These are phyloP conservation scores for Anorthoa munda DNA, from an alignment of 2,888 invertebrate genomes.

Conservation along the genomic window DNA sequence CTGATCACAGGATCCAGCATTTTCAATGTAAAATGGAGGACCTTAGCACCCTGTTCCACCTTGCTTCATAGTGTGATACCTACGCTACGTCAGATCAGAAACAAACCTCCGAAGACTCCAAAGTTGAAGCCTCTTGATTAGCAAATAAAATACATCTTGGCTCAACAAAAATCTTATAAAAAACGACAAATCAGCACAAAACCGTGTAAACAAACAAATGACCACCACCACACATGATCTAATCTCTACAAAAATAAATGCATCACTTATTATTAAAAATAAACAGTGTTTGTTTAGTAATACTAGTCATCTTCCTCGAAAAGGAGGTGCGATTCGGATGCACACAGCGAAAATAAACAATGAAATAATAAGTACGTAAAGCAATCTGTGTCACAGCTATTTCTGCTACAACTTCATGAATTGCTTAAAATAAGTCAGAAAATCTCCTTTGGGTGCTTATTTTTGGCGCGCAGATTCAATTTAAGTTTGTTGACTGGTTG, in stretches of 20 bases:
- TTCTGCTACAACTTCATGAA: slow-evolving; percentile 36
- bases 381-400: slow-evolving; percentile 57
- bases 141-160: neutral
- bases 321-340: slow-evolving; percentile 34
- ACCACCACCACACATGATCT: slow-evolving; percentile 33
- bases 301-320: slow-evolving; percentile 31
- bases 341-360: slow-evolving; percentile 54
- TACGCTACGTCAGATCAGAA: neutral
- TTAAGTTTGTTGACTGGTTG: slow-evolving; percentile 12
- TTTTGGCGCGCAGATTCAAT: slow-evolving; percentile 30
- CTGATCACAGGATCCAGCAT: neutral
- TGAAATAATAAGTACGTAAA: slow-evolving; percentile 37
- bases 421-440: slow-evolving; percentile 35
- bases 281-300: slow-evolving; percentile 33
- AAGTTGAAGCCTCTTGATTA: neutral
- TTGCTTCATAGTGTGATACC: neutral
- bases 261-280: slow-evolving; percentile 30
- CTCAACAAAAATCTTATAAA: neutral
- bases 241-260: slow-evolving; percentile 42
- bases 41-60: neutral
- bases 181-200: neutral
- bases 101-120: neutral
- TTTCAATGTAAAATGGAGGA: neutral
- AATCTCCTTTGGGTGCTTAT: slow-evolving; percentile 42
- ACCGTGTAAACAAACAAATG: slow-evolving; percentile 9